Percentiles rank a stretch among this genome's conserved stretches.
phyloP scores from a whole-genome alignment of 2,797 vertebrate species.

The Thripadectes ignobilis region DNA sequence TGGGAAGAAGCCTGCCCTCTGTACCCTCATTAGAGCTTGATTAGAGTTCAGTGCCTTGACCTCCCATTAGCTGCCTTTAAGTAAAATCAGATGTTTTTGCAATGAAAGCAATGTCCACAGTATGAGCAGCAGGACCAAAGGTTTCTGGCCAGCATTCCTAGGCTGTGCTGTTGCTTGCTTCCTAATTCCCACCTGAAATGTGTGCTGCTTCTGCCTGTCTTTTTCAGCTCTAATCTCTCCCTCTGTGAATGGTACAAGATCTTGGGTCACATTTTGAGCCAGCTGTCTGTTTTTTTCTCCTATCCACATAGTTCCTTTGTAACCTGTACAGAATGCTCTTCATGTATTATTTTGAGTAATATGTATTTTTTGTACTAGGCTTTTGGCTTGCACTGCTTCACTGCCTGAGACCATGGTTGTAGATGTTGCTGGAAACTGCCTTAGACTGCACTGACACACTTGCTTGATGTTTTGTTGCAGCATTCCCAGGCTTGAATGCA shows the following conservation, averaged over 20 bases:
- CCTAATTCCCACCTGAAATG: background rate
- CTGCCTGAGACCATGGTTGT: background rate
- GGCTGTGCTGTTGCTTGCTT: background rate
- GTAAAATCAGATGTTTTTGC: background rate
- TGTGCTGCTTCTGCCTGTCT: background rate
- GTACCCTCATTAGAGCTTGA: background rate
- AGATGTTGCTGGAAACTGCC: background rate
- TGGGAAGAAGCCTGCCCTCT: background rate
- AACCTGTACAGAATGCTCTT: background rate
- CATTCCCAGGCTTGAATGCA: background rate
- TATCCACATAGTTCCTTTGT: background rate
- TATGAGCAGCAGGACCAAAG: background rate
- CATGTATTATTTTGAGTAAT: background rate
- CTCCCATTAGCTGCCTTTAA: background rate
- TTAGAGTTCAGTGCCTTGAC: background rate
- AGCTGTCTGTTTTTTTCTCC: background rate
- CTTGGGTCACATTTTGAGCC: background rate
- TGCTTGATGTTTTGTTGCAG: background rate
- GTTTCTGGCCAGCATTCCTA: background rate
- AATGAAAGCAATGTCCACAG: background rate
- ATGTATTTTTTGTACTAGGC: conserved; percentile 10
- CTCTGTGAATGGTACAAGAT: background rate
- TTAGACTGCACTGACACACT: rapidly evolving
- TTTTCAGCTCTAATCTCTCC: background rate
- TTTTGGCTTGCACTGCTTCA: background rate